Evolutionary conservation across 2,113 vertebrate species (phyloP).

Genomic region (Gorsachius goisagi): DNA sequence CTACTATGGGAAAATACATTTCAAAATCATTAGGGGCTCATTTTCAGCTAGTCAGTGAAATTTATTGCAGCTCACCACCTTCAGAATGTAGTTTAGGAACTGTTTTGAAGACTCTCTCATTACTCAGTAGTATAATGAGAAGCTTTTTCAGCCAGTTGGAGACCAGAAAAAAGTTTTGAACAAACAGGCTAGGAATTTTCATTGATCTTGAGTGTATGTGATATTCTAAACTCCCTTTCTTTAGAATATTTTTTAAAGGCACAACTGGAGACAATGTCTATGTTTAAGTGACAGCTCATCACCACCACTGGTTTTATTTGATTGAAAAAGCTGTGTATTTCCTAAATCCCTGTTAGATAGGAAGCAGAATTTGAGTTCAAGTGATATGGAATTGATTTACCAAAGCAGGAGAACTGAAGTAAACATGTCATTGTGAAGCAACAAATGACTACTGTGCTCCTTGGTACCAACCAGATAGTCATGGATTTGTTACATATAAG

Average conservation of each 20-base stretch:
- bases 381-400: neutral
- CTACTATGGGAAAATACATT: conserved; percentile 3
- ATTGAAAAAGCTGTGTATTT: neutral
- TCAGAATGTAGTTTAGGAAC: conserved; percentile 6
- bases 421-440: neutral
- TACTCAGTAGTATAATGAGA: neutral
- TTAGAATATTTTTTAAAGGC: neutral
- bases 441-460: neutral
- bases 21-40: conserved; percentile 9
- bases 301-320: neutral
- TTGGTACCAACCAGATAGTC: neutral
- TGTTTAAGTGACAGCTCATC: neutral
- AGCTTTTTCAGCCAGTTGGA: neutral
- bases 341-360: neutral
- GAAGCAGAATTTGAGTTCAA: neutral
- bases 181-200: neutral
- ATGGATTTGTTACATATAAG: neutral
- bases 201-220: neutral
- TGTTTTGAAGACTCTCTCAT: neutral
- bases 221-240: neutral
- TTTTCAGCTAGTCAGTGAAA: conserved; percentile 14
- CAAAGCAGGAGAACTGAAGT: neutral
- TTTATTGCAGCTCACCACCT: conserved; percentile 15
- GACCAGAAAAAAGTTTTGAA: neutral
- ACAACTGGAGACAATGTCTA: neutral